Conservation (phyloP, 2,113 vertebrate genomes). For the Colinus virginianus region DNA sequence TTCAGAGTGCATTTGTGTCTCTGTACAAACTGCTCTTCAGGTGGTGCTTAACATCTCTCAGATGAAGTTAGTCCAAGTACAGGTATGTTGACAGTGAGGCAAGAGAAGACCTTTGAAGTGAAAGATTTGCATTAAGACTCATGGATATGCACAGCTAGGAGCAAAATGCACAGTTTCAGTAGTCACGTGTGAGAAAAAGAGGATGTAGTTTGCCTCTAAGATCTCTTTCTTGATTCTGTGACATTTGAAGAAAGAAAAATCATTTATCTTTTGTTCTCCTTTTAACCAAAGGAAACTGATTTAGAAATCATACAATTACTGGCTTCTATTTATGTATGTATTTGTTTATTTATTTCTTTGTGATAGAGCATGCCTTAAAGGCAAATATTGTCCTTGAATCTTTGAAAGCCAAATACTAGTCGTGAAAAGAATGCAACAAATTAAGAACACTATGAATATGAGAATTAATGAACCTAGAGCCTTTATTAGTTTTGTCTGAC, state of each 20-base stretch:
- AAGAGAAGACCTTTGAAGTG: neutral
- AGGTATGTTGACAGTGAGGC: neutral
- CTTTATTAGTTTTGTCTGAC: neutral
- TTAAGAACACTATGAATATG: constrained; percentile 30
- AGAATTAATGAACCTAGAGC: constrained; percentile 29
- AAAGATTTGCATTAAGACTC: neutral
- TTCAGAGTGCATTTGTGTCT: neutral
- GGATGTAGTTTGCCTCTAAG: neutral
- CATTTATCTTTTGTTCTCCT: neutral
- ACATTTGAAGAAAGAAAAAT: neutral
- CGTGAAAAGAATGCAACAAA: constrained; percentile 30
- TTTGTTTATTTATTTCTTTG: neutral
- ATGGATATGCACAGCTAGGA: neutral
- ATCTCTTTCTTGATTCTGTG: neutral
- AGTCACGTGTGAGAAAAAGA: neutral
- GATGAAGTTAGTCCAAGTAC: neutral
- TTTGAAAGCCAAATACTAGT: constrained; percentile 28
- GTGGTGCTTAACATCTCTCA: neutral
- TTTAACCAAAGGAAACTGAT: neutral
- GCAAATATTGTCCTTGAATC: neutral
- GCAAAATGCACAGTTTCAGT: neutral
- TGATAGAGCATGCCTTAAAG: neutral
- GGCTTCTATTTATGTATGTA: neutral
- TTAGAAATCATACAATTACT: neutral
- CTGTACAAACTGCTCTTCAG: neutral